Base-by-base conservation (phyloP, 2,888 invertebrate genomes). In the Plebejus melissa region DNA sequence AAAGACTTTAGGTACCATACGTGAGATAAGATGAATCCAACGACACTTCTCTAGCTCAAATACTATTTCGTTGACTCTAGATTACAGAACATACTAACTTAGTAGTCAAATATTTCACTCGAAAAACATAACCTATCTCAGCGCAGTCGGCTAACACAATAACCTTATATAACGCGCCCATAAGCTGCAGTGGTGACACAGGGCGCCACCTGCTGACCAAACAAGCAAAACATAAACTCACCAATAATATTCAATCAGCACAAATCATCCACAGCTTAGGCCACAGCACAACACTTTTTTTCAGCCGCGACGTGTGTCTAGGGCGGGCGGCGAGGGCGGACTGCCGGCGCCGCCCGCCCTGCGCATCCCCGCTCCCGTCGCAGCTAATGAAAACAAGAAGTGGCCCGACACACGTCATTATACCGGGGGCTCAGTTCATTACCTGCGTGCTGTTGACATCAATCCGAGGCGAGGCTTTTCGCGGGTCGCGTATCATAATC, bases 161-260 rank as follows among this genome's bases (percentile, higher is more conserved):
- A 22, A 71, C 71, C 71, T 71, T 71, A 71, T 46, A 71, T 71
- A 71, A 71, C 32, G 65, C 22, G 7, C 60, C 22, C 57, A 76
- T 86, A 83, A 85, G 85, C 90, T 89, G 91, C 91, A 91, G 87
- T 88, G 89, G 86, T 84, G 89, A 87, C 86, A 86, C 87, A 84
- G 80, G 77, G 79, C 89, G 91, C 90, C 91, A 90, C 88, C 91
- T 91, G 71, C 70, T 7, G 16, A 4, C 57, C 28, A 28, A 71
- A 46, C 11, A 4, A 11, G 9, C 11, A 54, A 72, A 54, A 46
- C 71, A 7, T 46, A 54, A 32, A 72, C 72, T 72, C 72, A 72
- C 72, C 72, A 28, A 72, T 65, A 32, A 50, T 72, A 50, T 50
- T 72, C 54, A 72, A 72, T 72, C 80, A 77, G 74, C 74, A 77